Evolutionary conservation across 2,797 vertebrate species (phyloP).

Genomic region (Chelmon rostratus): DNA sequence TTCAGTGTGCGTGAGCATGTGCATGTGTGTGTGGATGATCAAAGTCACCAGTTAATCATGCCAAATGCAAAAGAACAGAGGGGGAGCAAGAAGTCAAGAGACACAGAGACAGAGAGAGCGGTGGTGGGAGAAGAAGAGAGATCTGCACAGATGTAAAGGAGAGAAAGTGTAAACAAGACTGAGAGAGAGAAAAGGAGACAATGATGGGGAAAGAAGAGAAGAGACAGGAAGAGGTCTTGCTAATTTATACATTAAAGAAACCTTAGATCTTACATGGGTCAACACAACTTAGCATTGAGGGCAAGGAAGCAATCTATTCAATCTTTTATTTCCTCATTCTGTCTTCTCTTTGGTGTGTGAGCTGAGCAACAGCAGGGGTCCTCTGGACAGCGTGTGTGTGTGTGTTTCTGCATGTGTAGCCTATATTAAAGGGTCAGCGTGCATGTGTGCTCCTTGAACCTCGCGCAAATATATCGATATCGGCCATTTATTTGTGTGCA

Average conservation of each 20-base stretch:
- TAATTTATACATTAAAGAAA: slow-evolving; percentile 83
- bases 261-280: slow-evolving; percentile 76
- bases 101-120: not conserved
- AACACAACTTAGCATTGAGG: slow-evolving; percentile 74
- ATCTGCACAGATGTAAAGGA: slow-evolving; percentile 41
- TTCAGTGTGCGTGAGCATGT: slow-evolving; percentile 41
- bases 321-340: slow-evolving; percentile 73
- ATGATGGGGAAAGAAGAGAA: slow-evolving; percentile 57
- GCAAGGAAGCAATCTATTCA: slow-evolving; percentile 78
- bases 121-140: not conserved
- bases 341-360: slow-evolving; percentile 68
- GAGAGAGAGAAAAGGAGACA: slow-evolving; percentile 55
- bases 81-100: slow-evolving; percentile 39
- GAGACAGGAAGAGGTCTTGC: slow-evolving; percentile 68
- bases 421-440: slow-evolving; percentile 33
- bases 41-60: slow-evolving; percentile 77
- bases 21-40: slow-evolving; percentile 68
- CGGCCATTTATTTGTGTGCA: slow-evolving; percentile 20
- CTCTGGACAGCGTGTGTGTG: slow-evolving; percentile 38
- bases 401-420: slow-evolving; percentile 33
- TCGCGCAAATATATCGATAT: slow-evolving; percentile 11
- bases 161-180: slow-evolving; percentile 65
- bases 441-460: slow-evolving; percentile 12
- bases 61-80: slow-evolving; percentile 70
- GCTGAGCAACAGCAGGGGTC: slow-evolving; percentile 47